Base-by-base conservation (phyloP, 35 echinoderm and acorn worm species). In the Amphiura filiformis region DNA sequence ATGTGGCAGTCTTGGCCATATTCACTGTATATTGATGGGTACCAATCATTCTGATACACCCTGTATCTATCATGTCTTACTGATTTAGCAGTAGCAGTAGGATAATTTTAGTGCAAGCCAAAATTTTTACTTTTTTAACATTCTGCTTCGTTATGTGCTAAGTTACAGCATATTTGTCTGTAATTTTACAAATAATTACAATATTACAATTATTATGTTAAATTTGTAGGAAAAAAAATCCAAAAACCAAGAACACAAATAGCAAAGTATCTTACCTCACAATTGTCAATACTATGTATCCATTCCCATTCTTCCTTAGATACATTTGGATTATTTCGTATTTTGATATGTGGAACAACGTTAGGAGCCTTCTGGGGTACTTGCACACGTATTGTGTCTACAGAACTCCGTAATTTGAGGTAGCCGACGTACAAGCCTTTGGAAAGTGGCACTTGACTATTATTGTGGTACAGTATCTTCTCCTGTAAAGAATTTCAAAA, bases 231-330 rank as follows among this genome's bases (percentile, higher is more conserved):
- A 9, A 4, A 47, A 17, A 47, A 9, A 47, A 47, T 9, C 41
- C 4, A 4, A 47, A 47, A 9, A 17, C 26, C 61, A 70, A n/a
- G 7, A 70, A 70, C 7, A 70, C n/a, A n/a, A n/a, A n/a, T n/a
- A n/a, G n/a, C n/a, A n/a, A n/a, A n/a, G n/a, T n/a, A n/a, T 13
- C 82, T 86, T 90, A 99, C 96, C 96, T 99, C 90, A 84, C 91
- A 91, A 38, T 91, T 89, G 30, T 99, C 93, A 18, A 99, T 81
- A 31, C 88, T 92, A 79, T 95, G 93, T 44, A 99, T 64, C 96
- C 92, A 94, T 37, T 99, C 89, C 96, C 96, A 99, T 77, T 99
- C 96, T 33, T 99, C 93, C 57, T 93, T 86, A 0, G 93, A 90
- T 1, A 99, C 96, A 56, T 99, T 99, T 23, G 93, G 88, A 84